Evolutionary conservation across 2,888 invertebrate species (phyloP).

Genomic region (Seladonia tumulorum): DNA sequence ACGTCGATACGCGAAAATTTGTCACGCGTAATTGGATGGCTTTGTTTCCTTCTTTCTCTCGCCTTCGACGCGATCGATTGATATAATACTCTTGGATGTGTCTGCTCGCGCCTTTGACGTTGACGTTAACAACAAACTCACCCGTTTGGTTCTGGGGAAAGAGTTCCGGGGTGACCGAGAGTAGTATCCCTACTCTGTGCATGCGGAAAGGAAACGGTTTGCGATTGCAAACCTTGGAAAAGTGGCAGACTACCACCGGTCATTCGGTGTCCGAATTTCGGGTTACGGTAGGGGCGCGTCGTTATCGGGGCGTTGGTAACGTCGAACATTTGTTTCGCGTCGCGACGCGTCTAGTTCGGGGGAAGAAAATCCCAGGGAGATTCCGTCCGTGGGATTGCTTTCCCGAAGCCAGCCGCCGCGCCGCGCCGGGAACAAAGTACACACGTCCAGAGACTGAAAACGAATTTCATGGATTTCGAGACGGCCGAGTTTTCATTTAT

Average conservation of each 20-base stretch:
- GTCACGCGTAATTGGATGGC: not conserved
- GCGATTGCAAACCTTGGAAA: no score
- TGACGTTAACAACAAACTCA: no score
- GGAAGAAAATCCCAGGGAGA: constrained; percentile 45
- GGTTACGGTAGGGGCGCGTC: not conserved
- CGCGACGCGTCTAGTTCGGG: constrained; percentile 6
- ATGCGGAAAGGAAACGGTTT: no score
- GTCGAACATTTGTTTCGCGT: constrained; percentile 28
- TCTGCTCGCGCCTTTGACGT: no score
- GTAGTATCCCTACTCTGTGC: no score
- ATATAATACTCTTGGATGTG: no score
- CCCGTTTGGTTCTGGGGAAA: no score
- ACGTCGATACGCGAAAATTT: not conserved
- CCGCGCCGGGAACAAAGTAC: constrained; percentile 42
- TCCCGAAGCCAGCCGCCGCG: constrained; percentile 10
- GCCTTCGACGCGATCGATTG: not conserved
- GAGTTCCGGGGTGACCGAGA: no score
- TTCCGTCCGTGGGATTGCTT: constrained; percentile 32
- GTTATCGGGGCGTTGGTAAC: constrained; percentile 21
- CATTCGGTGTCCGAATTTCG: not conserved
- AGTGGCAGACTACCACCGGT: no score
- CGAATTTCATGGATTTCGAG: constrained; percentile 48
- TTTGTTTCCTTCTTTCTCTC: not conserved
- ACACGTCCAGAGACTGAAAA: constrained; percentile 34
- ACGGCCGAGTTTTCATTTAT: constrained; percentile 56